Conservation (phyloP, 1,140 invertebrate genomes). For the Pantala flavescens region DNA sequence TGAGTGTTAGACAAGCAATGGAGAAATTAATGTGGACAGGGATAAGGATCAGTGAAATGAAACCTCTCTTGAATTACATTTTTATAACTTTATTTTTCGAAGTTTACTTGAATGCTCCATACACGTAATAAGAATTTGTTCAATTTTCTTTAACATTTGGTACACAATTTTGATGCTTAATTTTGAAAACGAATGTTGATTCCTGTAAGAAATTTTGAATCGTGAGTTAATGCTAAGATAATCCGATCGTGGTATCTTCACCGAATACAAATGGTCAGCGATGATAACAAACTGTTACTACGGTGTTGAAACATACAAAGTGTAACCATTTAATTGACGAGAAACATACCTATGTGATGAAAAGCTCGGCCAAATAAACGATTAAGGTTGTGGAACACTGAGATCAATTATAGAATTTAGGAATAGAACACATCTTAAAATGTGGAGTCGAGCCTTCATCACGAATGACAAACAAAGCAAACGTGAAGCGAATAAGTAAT, state of each 20-base stretch:
- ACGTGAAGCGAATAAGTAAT: not conserved
- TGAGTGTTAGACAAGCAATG: too few relatives aligned
- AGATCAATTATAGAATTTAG: not conserved
- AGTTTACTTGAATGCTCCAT: not conserved
- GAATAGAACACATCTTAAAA: not conserved
- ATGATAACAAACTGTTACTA: not conserved
- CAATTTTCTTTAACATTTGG: not conserved
- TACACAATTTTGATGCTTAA: not conserved
- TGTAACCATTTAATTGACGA: slow-evolving; percentile 10
- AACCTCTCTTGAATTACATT: not conserved
- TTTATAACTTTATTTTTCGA: not conserved
- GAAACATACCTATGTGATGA: not conserved
- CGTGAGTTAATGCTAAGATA: not conserved
- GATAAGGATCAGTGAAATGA: not conserved
- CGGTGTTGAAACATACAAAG: not conserved
- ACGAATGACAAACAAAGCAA: not conserved
- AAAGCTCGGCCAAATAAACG: not conserved
- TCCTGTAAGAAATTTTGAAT: not conserved
- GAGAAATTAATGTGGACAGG: too few relatives aligned
- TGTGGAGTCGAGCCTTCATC: not conserved
- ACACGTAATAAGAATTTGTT: slow-evolving; percentile 10
- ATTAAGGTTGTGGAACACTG: not conserved
- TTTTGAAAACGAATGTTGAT: not conserved
- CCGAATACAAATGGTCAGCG: not conserved
- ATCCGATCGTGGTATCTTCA: not conserved